Evolutionary conservation across 2,113 vertebrate species (phyloP).

Genomic region (Zootoca vivipara): DNA sequence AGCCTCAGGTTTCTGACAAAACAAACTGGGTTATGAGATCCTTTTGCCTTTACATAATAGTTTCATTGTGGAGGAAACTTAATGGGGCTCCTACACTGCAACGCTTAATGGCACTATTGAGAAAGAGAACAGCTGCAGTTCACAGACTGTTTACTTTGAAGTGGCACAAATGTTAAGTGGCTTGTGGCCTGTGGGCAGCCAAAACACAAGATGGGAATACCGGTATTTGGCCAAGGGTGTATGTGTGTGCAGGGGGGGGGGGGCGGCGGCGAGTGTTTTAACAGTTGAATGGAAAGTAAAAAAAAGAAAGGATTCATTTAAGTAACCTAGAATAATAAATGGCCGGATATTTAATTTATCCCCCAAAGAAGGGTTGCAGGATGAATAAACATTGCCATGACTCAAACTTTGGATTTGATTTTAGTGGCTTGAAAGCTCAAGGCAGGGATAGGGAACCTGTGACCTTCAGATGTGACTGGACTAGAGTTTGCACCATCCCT

Average conservation of each 20-base stretch:
- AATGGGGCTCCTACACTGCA: slow-evolving; percentile 1
- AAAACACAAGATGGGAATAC: not conserved
- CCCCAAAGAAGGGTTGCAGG: not conserved
- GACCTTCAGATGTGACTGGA: not conserved
- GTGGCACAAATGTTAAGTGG: not conserved
- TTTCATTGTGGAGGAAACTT: not conserved
- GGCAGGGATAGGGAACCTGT: not conserved
- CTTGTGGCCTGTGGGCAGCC: not conserved
- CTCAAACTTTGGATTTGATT: slow-evolving; percentile 27
- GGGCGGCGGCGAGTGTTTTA: not conserved
- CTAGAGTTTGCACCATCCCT: no score
- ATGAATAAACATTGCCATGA: slow-evolving; percentile 25
- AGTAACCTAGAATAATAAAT: not conserved
- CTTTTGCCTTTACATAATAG: not conserved
- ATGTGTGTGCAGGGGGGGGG: not conserved
- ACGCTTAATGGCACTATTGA: not conserved
- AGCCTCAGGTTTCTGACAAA: not conserved
- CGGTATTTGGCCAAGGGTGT: rapidly evolving
- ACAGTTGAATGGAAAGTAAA: not conserved
- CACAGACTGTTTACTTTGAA: slow-evolving; percentile 13
- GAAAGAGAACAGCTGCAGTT: slow-evolving; percentile 11
- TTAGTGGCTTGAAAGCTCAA: slow-evolving; percentile 42
- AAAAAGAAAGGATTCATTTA: slow-evolving; percentile 29
- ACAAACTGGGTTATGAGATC: not conserved
- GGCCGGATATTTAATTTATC: slow-evolving; percentile 39